Base-by-base conservation (phyloP, 2,888 invertebrate species). In the Drosophila conformis region DNA sequence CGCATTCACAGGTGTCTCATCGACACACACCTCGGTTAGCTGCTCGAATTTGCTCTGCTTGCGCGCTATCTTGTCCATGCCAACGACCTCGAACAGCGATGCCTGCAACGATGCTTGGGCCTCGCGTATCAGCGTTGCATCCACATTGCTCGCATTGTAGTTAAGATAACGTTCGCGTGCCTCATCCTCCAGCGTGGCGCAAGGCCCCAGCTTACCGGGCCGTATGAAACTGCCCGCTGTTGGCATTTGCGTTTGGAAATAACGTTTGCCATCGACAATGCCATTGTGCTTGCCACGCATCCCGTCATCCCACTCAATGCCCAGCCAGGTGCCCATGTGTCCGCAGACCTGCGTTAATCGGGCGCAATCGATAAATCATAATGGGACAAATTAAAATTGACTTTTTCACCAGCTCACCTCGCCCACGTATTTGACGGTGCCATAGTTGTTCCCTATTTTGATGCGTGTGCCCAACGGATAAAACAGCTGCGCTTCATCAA, bases 301-400 rank as follows among this genome's bases (percentile, higher is more conserved):
- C 4, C 95, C 94, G 87, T 98, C 96, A 92, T 99, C 99, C 99
- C 99, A 99, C 92, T 99, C 99, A n/a, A 99, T 95, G 1, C 99
- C 99, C 65, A 98, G 94, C 99, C 99, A 99, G 36, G 94, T 91
- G 51, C 97, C 97, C 67, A 94, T 93, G 86, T 96, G 95, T 0
- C 96, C 96, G 72, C 95, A 94, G 61, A 95, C 95, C 93, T 93
- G 63, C 21, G 67, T 46, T 4, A 31, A 25, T 25, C 46, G 15
- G 46, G 1, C 3, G 35, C 21, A 64, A 40, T 36, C 25, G 13
- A 46, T 36, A 51, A 13, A 21, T 57, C 10, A 52, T 53, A 3
- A 27, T 10, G 2, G 10, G 11, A 25, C 18, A 27, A 21, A 46
- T 2, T 25, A 15, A 29, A 56, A 46, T 8, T 13, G 2, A 31